These are phyloP conservation scores for Sebastes ruberrimus DNA, from an alignment of 2,797 vertebrate species.

Conservation along the genomic window DNA sequence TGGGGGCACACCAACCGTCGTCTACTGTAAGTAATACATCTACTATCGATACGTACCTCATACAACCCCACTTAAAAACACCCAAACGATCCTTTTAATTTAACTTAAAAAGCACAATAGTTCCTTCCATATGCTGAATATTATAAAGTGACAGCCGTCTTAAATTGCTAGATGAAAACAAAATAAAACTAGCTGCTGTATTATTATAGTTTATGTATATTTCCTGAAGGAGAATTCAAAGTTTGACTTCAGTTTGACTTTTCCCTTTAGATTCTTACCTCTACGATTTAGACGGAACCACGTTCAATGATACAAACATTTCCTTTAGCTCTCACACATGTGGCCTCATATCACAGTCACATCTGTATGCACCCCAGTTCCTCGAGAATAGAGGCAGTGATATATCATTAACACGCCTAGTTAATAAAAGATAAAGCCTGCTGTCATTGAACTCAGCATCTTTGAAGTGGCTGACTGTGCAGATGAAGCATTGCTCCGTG, in stretches of 20 bases:
- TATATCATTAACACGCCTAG: not conserved
- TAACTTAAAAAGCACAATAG: not conserved
- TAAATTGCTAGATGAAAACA: too few species aligned
- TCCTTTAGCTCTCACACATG: not conserved
- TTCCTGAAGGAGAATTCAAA: not conserved
- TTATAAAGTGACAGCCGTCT: too few species aligned
- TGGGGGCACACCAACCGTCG: too few species aligned
- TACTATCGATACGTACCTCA: too few species aligned
- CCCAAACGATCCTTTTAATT: too few species aligned
- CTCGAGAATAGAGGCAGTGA: not conserved
- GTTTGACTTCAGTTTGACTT: not conserved
- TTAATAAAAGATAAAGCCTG: conserved; percentile 25
- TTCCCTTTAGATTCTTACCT: not conserved
- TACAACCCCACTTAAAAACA: too few species aligned
- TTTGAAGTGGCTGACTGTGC: conserved; percentile 28
- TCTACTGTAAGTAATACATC: too few species aligned
- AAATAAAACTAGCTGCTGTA: not conserved
- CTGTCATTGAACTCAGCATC: conserved; percentile 10
- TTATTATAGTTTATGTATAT: not conserved
- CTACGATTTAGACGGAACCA: not conserved
- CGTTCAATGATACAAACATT: not conserved
- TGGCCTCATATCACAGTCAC: not conserved
- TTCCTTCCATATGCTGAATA: not conserved
- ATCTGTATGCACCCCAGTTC: not conserved
- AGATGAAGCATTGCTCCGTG: not conserved